Conservation (phyloP, 2,113 vertebrate genomes). For the Salminus brasiliensis region DNA sequence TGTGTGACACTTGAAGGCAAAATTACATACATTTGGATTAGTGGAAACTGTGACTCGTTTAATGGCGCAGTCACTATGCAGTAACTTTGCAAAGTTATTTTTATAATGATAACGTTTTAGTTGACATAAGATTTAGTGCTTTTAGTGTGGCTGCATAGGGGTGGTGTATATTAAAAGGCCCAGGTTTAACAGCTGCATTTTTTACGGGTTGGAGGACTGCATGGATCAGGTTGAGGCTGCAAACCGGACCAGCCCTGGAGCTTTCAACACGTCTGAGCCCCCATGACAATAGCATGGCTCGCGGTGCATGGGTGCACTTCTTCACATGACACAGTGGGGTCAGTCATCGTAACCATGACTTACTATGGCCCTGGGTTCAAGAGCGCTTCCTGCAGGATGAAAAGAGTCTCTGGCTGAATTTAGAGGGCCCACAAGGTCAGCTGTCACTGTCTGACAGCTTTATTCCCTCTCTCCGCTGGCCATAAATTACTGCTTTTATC, state of each 20-base stretch:
- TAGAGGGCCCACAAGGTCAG: conserved; percentile 70
- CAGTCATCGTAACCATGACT: conserved; percentile 45
- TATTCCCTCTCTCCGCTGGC: conserved; percentile 63
- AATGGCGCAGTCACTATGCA: conserved; percentile 8
- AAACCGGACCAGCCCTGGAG: not conserved
- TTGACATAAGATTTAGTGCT: conserved; percentile 36
- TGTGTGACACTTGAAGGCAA: conserved; percentile 22
- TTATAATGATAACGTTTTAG: conserved; percentile 6
- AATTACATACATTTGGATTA: not conserved
- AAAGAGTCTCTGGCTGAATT: conserved; percentile 61
- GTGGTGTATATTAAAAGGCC: conserved; percentile 28
- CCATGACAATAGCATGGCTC: conserved; percentile 31
- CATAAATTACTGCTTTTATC: conserved; percentile 71
- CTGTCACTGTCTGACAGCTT: conserved; percentile 76
- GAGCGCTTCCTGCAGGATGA: conserved; percentile 52
- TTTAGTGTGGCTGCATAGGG: conserved; percentile 23
- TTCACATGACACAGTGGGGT: conserved; percentile 41
- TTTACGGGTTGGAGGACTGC: conserved; percentile 38
- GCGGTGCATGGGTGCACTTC: conserved; percentile 22
- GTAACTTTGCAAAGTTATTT: conserved; percentile 27
- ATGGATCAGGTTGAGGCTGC: conserved; percentile 2
- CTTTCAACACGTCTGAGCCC: conserved; percentile 36
- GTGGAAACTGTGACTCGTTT: not conserved
- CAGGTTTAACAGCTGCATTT: conserved; percentile 24
- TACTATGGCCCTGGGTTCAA: conserved; percentile 29